phyloP scores from a whole-genome alignment of 2,888 invertebrate genomes.

The Diaphora mendica region DNA sequence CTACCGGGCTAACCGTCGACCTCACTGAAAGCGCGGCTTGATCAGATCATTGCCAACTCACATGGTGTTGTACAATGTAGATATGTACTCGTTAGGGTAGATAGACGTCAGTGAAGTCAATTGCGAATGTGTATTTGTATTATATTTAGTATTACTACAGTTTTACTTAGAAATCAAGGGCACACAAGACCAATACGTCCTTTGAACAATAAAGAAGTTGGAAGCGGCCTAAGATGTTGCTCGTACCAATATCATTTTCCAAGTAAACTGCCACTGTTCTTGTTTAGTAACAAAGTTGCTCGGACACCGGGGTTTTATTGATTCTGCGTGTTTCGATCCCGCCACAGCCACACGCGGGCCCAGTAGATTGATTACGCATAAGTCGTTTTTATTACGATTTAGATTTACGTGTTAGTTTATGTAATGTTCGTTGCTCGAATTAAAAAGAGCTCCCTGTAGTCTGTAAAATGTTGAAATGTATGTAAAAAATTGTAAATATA shows the following conservation, averaged over 20 bases:
- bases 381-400: slow-evolving; percentile 84
- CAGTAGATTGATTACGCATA: slow-evolving; percentile 80
- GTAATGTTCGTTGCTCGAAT: slow-evolving; percentile 87
- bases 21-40: slow-evolving; percentile 57
- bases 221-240: slow-evolving; percentile 81
- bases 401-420: slow-evolving; percentile 86
- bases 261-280: slow-evolving; percentile 79
- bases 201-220: slow-evolving; percentile 77
- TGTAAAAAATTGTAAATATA: slow-evolving; percentile 86
- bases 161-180: slow-evolving; percentile 63
- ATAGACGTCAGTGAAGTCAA: slow-evolving; percentile 75
- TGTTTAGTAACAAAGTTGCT: slow-evolving; percentile 60
- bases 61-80: slow-evolving; percentile 74
- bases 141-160: slow-evolving; percentile 58
- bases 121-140: slow-evolving; percentile 71
- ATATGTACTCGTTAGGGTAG: slow-evolving; percentile 75
- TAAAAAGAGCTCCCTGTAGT: slow-evolving; percentile 86
- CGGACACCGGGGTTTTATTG: slow-evolving; percentile 83
- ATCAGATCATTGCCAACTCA: slow-evolving; percentile 57
- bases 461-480: slow-evolving; percentile 86
- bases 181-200: slow-evolving; percentile 78
- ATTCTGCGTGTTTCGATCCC: slow-evolving; percentile 79
- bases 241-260: slow-evolving; percentile 72
- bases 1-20: slow-evolving; percentile 61
- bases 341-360: slow-evolving; percentile 70